Conservation (phyloP, 2,113 vertebrate genomes). For the Podarcis cretensis region DNA sequence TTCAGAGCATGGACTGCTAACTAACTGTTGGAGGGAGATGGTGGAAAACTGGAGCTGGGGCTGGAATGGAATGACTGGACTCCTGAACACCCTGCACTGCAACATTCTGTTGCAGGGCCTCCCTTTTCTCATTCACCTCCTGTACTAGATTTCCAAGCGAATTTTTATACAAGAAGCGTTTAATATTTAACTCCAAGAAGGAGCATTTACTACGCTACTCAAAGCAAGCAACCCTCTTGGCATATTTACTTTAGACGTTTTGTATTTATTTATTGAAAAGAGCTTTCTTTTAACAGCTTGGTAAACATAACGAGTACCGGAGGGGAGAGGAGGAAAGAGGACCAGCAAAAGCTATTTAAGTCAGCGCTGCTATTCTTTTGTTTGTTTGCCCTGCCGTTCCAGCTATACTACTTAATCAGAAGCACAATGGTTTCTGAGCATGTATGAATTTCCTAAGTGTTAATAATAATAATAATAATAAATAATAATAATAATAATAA, state of each 20-base stretch:
- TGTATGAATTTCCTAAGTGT: slow-evolving; percentile 10
- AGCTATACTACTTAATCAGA: neutral
- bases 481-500: too few species aligned
- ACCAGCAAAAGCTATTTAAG: neutral
- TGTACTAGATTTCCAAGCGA: neutral
- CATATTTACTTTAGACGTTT: slow-evolving; percentile 27
- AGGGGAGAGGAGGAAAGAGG: neutral
- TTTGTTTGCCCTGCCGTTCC: neutral
- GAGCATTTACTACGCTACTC: neutral
- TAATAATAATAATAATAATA: too few species aligned
- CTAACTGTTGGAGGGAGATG: neutral
- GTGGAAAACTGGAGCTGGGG: neutral
- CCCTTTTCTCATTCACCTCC: neutral
- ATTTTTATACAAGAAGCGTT: slow-evolving; percentile 13
- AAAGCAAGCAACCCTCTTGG: neutral
- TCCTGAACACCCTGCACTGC: neutral
- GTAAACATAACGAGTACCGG: neutral
- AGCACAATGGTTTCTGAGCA: neutral
- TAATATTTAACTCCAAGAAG: slow-evolving; percentile 67
- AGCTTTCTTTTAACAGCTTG: slow-evolving; percentile 17
- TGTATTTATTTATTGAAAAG: neutral
- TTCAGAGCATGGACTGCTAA: neutral
- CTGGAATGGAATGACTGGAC: neutral
- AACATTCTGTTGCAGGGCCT: neutral
- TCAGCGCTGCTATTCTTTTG: neutral